Conservation (phyloP, 1,140 invertebrate genomes). For the Ladona fulva region DNA sequence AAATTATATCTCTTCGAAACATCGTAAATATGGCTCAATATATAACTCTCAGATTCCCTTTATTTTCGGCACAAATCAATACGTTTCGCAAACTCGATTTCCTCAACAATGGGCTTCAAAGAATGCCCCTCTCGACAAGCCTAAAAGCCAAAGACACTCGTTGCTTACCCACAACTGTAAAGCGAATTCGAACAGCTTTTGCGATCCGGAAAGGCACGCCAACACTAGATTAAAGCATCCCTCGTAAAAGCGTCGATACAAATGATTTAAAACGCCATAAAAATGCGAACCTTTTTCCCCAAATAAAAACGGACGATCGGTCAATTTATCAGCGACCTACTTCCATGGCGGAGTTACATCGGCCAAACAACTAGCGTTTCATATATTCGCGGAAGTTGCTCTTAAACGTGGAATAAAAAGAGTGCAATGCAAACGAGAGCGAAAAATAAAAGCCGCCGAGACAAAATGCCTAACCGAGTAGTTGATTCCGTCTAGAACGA, state of each 20-base stretch:
- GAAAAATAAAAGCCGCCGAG: not conserved
- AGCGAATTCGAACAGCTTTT: too few species aligned
- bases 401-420: not conserved
- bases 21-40: too few species aligned
- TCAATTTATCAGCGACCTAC: slow-evolving; percentile 1
- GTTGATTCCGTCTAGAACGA: not conserved
- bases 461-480: not conserved
- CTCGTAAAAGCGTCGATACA: not conserved
- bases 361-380: not conserved
- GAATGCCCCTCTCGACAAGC: too few species aligned
- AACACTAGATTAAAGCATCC: too few species aligned
- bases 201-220: too few species aligned
- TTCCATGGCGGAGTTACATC: not conserved
- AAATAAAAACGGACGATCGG: not conserved
- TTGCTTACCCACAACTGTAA: too few species aligned
- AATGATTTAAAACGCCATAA: not conserved
- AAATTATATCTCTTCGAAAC: too few species aligned
- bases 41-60: too few species aligned
- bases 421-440: not conserved
- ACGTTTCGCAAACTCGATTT: too few species aligned
- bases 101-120: too few species aligned
- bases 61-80: too few species aligned
- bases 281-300: not conserved
- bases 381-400: not conserved
- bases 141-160: too few species aligned